phyloP scores from a whole-genome alignment of 2,113 vertebrate species.

The Erinaceus europaeus region DNA sequence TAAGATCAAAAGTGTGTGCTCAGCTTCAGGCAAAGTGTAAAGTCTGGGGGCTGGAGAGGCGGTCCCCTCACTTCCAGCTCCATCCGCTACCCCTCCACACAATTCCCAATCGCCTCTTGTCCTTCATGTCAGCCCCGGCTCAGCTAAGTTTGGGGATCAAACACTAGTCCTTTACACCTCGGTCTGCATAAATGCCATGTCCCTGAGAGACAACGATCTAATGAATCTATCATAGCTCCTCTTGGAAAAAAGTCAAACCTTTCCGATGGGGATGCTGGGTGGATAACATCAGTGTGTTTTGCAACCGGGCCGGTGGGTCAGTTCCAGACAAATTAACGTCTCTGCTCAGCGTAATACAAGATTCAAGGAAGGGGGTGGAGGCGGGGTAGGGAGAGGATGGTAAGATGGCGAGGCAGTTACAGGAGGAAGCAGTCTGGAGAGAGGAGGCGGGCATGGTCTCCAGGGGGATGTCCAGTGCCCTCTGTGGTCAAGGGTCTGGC shows the following conservation, averaged over 20 bases:
- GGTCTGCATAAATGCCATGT: conserved; percentile 64
- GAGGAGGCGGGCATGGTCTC: background rate
- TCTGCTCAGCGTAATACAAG: background rate
- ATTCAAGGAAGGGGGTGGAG: background rate
- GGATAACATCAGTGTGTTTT: conserved; percentile 42
- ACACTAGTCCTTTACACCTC: too few relatives aligned
- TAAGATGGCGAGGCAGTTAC: background rate
- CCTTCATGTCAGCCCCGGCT: too few relatives aligned
- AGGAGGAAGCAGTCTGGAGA: background rate
- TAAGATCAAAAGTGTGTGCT: too few relatives aligned
- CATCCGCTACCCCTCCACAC: too few relatives aligned
- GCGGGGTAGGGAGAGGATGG: too few relatives aligned
- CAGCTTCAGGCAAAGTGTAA: too few relatives aligned
- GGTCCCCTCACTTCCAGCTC: too few relatives aligned
- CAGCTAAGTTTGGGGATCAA: too few relatives aligned
- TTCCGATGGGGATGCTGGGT: conserved; percentile 60
- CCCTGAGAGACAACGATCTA: conserved; percentile 52
- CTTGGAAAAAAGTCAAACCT: conserved; percentile 59
- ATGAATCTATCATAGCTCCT: conserved; percentile 68
- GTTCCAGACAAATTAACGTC: background rate
- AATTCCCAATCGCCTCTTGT: too few relatives aligned
- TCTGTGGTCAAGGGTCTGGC: background rate
- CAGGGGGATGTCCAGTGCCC: background rate
- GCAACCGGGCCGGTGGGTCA: conserved; percentile 14
- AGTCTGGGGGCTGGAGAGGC: too few relatives aligned